A percentile compares a stretch with the other conserved stretches of the same genome.
These are phyloP conservation scores for Pseudococcus jackbeardsleyi DNA, from an alignment of 2,888 invertebrate species.

Conservation along the genomic window DNA sequence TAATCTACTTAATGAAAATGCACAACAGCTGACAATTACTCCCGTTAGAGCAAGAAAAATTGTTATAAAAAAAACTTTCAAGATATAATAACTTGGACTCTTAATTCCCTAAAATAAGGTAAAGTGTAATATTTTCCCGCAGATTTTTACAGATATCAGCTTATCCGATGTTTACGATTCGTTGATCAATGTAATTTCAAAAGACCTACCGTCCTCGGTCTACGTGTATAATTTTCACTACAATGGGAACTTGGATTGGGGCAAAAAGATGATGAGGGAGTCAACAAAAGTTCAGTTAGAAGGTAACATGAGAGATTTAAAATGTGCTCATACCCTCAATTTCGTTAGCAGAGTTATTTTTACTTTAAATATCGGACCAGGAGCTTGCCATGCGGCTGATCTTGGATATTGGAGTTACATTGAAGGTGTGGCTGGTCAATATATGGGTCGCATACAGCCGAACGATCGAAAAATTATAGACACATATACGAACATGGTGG, in stretches of 20 bases:
- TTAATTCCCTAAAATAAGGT: too few relatives aligned
- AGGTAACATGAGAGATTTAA: not conserved
- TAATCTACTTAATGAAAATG: too few relatives aligned
- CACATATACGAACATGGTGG: not conserved
- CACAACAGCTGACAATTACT: too few relatives aligned
- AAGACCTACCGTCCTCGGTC: not conserved
- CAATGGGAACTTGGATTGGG: not conserved
- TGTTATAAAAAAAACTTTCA: too few relatives aligned
- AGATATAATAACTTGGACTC: too few relatives aligned
- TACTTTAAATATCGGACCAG: not conserved
- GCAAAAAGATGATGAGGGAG: not conserved
- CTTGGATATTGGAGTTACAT: not conserved
- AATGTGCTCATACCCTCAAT: not conserved
- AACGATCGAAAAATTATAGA: not conserved
- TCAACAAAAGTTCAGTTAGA: not conserved
- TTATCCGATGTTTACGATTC: slow-evolving; percentile 21
- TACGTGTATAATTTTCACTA: not conserved
- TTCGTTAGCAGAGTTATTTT: not conserved
- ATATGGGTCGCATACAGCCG: not conserved
- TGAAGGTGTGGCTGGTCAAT: not conserved
- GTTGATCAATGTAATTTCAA: not conserved
- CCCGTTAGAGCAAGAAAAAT: too few relatives aligned
- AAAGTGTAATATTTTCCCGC: not conserved
- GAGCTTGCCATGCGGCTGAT: not conserved
- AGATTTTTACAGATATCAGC: not conserved